phyloP scores from a whole-genome alignment of 2,113 vertebrate genomes.

The Petrocephalus zakoni region DNA sequence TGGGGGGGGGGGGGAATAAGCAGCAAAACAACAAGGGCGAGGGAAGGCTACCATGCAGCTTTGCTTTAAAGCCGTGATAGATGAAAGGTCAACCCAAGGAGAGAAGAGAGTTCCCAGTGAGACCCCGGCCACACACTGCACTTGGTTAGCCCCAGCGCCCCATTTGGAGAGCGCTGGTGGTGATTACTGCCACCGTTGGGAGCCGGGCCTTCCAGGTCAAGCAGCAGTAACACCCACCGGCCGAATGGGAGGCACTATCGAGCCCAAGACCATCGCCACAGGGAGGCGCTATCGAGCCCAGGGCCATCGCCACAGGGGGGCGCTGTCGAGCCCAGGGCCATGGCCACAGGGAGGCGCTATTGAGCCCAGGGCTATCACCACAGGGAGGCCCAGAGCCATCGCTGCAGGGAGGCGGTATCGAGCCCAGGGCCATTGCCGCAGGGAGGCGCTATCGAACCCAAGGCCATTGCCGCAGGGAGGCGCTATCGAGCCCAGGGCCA shows the following conservation, averaged over 20 bases:
- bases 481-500: neutral
- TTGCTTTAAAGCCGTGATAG: conserved; percentile 74
- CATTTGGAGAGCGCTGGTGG: conserved; percentile 80
- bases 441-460: neutral
- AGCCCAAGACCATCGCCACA: too few relatives aligned
- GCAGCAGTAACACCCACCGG: neutral
- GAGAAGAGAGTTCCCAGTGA: neutral
- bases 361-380: too few relatives aligned
- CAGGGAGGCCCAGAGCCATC: neutral
- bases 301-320: too few relatives aligned
- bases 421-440: too few relatives aligned
- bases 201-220: neutral
- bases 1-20: neutral
- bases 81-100: conserved; percentile 49
- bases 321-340: too few relatives aligned
- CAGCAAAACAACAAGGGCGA: neutral
- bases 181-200: conserved; percentile 59
- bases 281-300: too few relatives aligned
- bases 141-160: conserved; percentile 81
- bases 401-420: too few relatives aligned
- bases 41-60: neutral
- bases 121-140: conserved; percentile 72
- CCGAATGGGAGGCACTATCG: neutral
- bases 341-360: too few relatives aligned
- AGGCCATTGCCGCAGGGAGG: too few relatives aligned